Evolutionary conservation across 1,140 invertebrate genomes (phyloP).

Genomic region (Philotrypesis tridentata): DNA sequence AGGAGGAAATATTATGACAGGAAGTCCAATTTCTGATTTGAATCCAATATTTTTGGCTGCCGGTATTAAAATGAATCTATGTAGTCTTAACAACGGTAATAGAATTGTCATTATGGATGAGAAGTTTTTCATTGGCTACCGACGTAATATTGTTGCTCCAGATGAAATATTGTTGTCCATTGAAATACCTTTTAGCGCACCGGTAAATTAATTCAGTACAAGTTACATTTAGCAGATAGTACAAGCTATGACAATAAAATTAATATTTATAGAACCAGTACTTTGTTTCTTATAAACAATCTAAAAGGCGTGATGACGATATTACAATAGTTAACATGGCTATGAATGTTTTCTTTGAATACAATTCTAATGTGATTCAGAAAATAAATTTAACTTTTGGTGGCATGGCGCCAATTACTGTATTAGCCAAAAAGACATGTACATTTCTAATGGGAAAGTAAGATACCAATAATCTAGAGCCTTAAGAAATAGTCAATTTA

Average conservation of each 20-base stretch:
- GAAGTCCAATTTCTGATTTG: slow-evolving; percentile 96
- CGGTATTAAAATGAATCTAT: slow-evolving; percentile 66
- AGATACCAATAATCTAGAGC: slow-evolving; percentile 37
- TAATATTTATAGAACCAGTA: slow-evolving; percentile 79
- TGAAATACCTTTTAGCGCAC: slow-evolving; percentile 79
- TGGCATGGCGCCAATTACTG: slow-evolving; percentile 93
- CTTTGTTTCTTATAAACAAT: slow-evolving; percentile 93
- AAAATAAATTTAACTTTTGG: slow-evolving; percentile 85
- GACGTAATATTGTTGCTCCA: slow-evolving; percentile 83
- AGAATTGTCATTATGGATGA: slow-evolving; percentile 84
- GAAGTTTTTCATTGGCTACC: slow-evolving; percentile 91
- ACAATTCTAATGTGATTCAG: slow-evolving; percentile 75
- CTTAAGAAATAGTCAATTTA: slow-evolving; percentile 18
- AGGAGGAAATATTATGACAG: slow-evolving; percentile 96
- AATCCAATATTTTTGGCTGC: slow-evolving; percentile 93
- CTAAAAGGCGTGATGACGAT: slow-evolving; percentile 92
- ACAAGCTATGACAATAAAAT: slow-evolving; percentile 16
- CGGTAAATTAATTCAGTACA: slow-evolving; percentile 38
- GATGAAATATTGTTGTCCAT: slow-evolving; percentile 90
- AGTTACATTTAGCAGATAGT: not conserved
- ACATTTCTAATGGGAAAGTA: slow-evolving; percentile 78
- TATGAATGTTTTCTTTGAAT: slow-evolving; percentile 79
- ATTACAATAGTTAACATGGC: slow-evolving; percentile 95
- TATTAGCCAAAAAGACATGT: slow-evolving; percentile 83
- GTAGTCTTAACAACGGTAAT: slow-evolving; percentile 72